Percentiles rank a stretch among this genome's conserved stretches.
These are phyloP conservation scores for Rhizomys pruinosus DNA, from an alignment of 2,113 vertebrate genomes.

Conservation along the genomic window DNA sequence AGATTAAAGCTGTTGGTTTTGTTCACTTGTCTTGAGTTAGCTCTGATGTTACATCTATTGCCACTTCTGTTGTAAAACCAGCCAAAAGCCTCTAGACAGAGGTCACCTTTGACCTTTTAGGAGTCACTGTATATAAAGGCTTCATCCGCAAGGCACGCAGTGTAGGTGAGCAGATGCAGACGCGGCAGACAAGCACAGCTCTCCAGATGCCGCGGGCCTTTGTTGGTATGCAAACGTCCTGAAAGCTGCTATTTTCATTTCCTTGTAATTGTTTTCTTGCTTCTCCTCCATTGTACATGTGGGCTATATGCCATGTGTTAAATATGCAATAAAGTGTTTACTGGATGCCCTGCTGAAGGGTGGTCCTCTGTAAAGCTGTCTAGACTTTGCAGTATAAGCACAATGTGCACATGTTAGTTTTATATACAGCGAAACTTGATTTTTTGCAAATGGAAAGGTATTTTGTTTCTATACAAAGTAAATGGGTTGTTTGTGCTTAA, in stretches of 20 bases:
- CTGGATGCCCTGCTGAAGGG: constrained; percentile 88
- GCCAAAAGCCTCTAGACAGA: constrained; percentile 41
- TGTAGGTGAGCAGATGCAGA: constrained; percentile 10
- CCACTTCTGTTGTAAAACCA: constrained; percentile 69
- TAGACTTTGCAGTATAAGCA: constrained; percentile 95
- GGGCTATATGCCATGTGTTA: constrained; percentile 89
- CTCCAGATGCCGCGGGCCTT: constrained; percentile 48
- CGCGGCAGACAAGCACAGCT: constrained; percentile 84
- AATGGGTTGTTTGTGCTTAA: constrained; percentile 94
- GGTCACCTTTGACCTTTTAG: constrained; percentile 26
- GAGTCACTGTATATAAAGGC: constrained; percentile 41
- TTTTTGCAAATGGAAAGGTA: constrained; percentile 89
- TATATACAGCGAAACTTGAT: constrained; percentile 89
- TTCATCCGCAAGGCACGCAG: background rate
- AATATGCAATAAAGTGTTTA: constrained; percentile 99
- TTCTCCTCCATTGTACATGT: constrained; percentile 82
- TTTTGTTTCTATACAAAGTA: constrained; percentile 92
- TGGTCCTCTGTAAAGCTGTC: constrained; percentile 91
- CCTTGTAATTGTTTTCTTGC: constrained; percentile 77
- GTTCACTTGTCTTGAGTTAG: constrained; percentile 32
- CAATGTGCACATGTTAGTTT: constrained; percentile 98
- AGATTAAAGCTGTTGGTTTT: background rate
- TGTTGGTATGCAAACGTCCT: constrained; percentile 83
- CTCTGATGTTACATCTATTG: constrained; percentile 54
- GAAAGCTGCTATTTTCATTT: constrained; percentile 90